Evolutionary conservation across 2,797 vertebrate species (phyloP).

Genomic region (Syncerus caffer): DNA sequence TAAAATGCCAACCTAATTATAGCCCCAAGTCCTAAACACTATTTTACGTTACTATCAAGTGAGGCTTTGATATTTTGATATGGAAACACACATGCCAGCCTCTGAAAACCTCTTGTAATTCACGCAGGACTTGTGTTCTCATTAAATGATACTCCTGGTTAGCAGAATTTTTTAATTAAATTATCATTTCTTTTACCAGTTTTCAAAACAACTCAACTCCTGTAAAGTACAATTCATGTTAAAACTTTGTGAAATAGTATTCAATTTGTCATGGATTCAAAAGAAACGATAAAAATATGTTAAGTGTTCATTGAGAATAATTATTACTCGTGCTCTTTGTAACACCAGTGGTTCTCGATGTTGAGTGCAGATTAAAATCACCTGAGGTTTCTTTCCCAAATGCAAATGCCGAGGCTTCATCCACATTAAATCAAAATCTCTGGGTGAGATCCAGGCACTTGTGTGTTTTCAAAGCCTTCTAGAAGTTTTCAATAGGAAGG

Average conservation of each 20-base stretch:
- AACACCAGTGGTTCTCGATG: background rate
- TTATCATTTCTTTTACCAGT: background rate
- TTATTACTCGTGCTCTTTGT: background rate
- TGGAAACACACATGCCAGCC: background rate
- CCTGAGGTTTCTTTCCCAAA: background rate
- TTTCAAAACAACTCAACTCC: background rate
- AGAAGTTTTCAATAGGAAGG: background rate
- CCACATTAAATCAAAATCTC: background rate
- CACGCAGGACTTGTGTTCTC: accelerated
- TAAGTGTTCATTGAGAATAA: background rate
- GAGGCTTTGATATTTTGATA: accelerated
- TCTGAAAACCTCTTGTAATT: background rate
- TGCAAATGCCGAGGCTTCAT: background rate
- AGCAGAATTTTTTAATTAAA: background rate
- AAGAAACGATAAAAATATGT: background rate
- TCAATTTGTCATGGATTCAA: background rate
- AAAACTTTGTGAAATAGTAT: background rate
- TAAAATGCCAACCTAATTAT: accelerated
- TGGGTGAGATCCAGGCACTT: background rate
- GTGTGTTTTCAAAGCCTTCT: background rate
- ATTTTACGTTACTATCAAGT: accelerated
- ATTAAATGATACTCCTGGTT: background rate
- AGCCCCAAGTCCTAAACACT: accelerated
- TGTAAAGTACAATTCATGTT: background rate
- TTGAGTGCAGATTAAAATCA: background rate